phyloP scores from a whole-genome alignment of 2,113 vertebrate species.

The Boulengeromyrus knoepffleri region DNA sequence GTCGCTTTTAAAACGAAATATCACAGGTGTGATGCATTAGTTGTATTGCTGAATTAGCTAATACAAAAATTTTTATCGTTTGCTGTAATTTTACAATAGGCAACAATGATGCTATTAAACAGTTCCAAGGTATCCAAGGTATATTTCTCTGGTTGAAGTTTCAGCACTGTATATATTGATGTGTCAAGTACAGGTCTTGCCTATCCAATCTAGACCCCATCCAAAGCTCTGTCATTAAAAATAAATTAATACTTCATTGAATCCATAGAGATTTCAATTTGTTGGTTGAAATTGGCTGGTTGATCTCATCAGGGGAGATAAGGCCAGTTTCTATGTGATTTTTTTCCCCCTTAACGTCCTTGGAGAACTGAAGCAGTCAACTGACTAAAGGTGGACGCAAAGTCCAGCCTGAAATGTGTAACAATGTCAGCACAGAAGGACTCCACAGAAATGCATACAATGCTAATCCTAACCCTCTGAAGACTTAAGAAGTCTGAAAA shows the following conservation, averaged over 20 bases:
- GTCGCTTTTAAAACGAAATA: neutral
- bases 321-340: neutral
- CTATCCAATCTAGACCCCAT: neutral
- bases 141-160: neutral
- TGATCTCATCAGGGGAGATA: constrained; percentile 11
- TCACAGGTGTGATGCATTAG: neutral
- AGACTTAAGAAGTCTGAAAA: neutral
- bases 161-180: neutral
- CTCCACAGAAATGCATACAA: neutral
- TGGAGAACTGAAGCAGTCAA: neutral
- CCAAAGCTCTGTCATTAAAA: neutral
- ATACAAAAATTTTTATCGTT: neutral
- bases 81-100: neutral
- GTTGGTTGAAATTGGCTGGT: neutral
- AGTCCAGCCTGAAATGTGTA: neutral
- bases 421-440: neutral
- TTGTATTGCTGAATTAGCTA: neutral
- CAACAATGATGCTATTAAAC: neutral
- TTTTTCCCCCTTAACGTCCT: neutral
- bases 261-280: neutral
- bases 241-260: neutral
- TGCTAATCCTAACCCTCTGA: neutral
- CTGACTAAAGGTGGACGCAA: neutral
- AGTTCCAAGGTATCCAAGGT: neutral
- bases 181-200: neutral